These are phyloP conservation scores for Bostrychus sinensis DNA, from an alignment of 2,113 vertebrate genomes.

Conservation along the genomic window DNA sequence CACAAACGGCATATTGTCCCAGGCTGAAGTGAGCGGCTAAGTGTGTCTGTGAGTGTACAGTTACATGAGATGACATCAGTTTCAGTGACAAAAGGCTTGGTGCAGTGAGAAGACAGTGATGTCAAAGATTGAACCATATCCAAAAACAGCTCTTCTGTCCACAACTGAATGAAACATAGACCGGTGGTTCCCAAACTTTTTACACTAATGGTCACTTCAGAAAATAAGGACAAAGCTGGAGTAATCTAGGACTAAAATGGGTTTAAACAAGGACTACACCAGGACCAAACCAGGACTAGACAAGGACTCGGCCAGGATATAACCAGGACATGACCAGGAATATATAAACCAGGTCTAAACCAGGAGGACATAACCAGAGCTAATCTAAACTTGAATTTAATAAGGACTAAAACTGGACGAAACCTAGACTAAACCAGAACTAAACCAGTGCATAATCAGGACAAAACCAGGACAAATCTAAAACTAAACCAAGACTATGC, in stretches of 20 bases:
- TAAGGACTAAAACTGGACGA: no score
- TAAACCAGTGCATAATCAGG: no score
- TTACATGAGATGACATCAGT: slow-evolving; percentile 37
- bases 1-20: slow-evolving; percentile 63
- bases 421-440: no score
- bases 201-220: neutral
- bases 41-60: slow-evolving; percentile 25
- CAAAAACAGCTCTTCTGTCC: neutral
- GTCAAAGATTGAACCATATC: neutral
- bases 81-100: slow-evolving; percentile 19
- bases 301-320: neutral
- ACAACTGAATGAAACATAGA: slow-evolving; percentile 3
- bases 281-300: neutral
- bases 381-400: no score
- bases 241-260: neutral
- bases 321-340: no score
- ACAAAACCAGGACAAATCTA: no score
- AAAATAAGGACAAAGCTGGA: neutral
- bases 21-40: slow-evolving; percentile 52
- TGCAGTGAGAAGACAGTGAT: slow-evolving; percentile 25
- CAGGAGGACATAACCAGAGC: no score
- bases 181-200: neutral
- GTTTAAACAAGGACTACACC: neutral
- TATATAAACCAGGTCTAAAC: no score
- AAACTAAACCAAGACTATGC: no score